phyloP scores from a whole-genome alignment of 2,797 vertebrate species.

The Calcarius lapponicus region DNA sequence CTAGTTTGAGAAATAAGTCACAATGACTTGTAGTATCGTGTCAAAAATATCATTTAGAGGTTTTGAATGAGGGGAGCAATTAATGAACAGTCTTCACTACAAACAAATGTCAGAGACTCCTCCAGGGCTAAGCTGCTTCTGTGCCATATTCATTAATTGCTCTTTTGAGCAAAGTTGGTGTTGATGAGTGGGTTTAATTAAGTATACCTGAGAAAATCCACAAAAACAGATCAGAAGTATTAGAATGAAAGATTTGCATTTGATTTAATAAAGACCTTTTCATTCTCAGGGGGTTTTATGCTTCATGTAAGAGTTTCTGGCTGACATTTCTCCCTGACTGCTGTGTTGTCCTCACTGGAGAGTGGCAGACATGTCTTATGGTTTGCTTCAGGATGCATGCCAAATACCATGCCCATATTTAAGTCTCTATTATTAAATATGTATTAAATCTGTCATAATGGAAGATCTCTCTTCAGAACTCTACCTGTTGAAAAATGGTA shows the following conservation, averaged over 20 bases:
- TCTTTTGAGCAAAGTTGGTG: conserved; percentile 42
- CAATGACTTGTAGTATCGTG: conserved; percentile 16
- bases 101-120: conserved; percentile 48
- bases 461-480: not conserved
- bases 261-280: not conserved
- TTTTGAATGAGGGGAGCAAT: conserved; percentile 55
- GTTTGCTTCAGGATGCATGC: not conserved
- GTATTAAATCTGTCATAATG: not conserved
- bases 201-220: conserved; percentile 38
- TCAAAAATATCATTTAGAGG: conserved; percentile 44
- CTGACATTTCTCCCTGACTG: not conserved
- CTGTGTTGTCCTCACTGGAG: not conserved
- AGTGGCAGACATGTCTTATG: not conserved
- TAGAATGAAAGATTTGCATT: conserved; percentile 17
- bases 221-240: not conserved
- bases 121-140: conserved; percentile 43
- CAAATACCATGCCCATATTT: not conserved
- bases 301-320: not conserved
- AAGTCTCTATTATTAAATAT: not conserved
- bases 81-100: conserved; percentile 46
- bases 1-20: conserved; percentile 28
- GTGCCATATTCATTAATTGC: conserved; percentile 58
- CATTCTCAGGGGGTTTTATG: not conserved
- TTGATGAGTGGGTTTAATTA: conserved; percentile 63
- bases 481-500: not conserved